Evolutionary conservation across 2,888 invertebrate genomes (phyloP), one percentile per base, ranked within the genome.

Genomic region (Caenorhabditis wallacei): DNA sequence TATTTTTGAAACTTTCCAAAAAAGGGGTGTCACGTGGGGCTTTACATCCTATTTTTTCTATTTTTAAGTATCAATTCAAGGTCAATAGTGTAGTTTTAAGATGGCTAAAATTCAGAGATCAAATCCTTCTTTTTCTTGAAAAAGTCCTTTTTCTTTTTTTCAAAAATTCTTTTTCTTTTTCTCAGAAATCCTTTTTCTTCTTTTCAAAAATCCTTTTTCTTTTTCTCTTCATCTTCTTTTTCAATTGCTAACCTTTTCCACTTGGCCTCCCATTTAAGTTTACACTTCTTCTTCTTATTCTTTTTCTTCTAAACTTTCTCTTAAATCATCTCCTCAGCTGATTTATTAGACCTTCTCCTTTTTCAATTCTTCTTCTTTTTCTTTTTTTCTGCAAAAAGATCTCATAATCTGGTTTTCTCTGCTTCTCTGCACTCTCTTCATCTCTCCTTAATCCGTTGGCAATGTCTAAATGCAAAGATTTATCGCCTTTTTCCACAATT

Each of bases 1-100:
- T 30, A 30, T 5, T 30, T 30, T 30, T 8, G 3, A 8, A 30
- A 5, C 8, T 30, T 30, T 30, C 8, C 4, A 30, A 30, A 30
- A 30, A 5, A 30, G 8, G 30, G 8, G 8, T 3, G 37, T 61
- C 13, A 11, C 61, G 37, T 24, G 37, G 18, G n/a, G 61, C 13
- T 61, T 22, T 20, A 61, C 16, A 61, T 26, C 40, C 61, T 61
- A 26, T 54, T 54, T 30, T 30, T 26, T 20, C 61, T 61, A 26
- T 54, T 54, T 30, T 30, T 3, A 8, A 8, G 3, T 30, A 30
- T 3, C 3, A 30, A 5, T 30, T 30, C 30, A 30, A 30, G 30
- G 30, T 30, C 30, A 30, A 30, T 8, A 30, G 8, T 30, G 30
- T 22, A 22, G 18, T 53, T 30, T 30, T 1, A 18, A 51, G n/a